Base-by-base conservation (phyloP, 2,888 invertebrate species). In the Dichetophora obliterata region DNA sequence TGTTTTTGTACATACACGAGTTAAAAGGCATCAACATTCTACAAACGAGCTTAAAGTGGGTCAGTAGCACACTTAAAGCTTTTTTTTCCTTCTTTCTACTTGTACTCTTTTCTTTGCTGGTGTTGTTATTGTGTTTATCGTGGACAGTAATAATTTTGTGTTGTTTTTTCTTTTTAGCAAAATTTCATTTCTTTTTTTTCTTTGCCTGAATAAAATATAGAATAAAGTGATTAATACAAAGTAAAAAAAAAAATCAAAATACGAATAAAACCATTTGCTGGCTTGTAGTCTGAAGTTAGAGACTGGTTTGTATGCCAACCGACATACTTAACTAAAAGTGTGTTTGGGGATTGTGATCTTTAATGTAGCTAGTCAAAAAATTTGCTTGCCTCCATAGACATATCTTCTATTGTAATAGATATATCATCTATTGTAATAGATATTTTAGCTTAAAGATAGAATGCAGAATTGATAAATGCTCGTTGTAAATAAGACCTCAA, bases 121-220 rank as follows among this genome's bases (percentile, higher is more conserved):
- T 75, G 50, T 70, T 77, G 79, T 76, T 71, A 81, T 86, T 82
- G 81, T 80, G 81, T 81, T 80, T 82, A 82, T 84, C 83, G 86
- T 86, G 86, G 86, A 85, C 84, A 86, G 82, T 82, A 85, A 84
- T 85, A 83, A 85, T 85, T 85, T 84, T 83, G 65, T 79, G 69
- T 79, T 79, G 79, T 77, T 76, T 78, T 77, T 65, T 63, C 16
- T 74, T 72, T 76, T 79, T 76, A 75, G 84, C 77, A 48, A 37
- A 54, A 37, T 69, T 68, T 70, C 54, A 19, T 63, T 72, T 63
- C 3, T 31, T 31, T 50, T 61, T 77, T 76, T 72, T 74, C 31
- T 9, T 43, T 71, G 48, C 63, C 63, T 19, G 37, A 65, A 54
- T 54, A 54, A 54, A 19, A 19, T 54, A 54, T 22, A 54, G 22